Conservation (phyloP, 2,888 invertebrate genomes). For the Hypolimnas misippus region DNA sequence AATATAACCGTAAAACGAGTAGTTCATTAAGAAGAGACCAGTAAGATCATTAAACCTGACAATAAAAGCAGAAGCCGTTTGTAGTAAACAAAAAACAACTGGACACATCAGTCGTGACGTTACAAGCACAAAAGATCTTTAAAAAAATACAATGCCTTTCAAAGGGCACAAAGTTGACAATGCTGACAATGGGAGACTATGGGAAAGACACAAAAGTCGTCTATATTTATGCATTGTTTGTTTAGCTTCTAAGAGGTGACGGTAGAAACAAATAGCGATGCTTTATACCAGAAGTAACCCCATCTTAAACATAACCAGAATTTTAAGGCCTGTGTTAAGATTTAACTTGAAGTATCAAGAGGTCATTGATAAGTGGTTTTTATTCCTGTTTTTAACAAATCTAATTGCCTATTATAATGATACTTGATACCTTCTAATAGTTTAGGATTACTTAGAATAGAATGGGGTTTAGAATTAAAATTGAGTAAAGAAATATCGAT, state of each 20-base stretch:
- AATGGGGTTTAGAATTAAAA: not conserved
- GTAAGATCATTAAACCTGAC: conserved; percentile 37
- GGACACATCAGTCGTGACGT: conserved; percentile 62
- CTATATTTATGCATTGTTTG: conserved; percentile 79
- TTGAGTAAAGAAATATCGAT: not conserved
- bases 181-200: conserved; percentile 69
- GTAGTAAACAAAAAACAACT: conserved; percentile 52
- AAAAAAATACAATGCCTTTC: conserved; percentile 63
- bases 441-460: conserved; percentile 32
- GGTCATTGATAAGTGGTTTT: conserved; percentile 48
- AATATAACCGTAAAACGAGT: conserved; percentile 13
- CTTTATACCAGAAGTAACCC: conserved; percentile 63
- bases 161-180: conserved; percentile 74
- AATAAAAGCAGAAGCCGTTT: conserved; percentile 41
- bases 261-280: conserved; percentile 77
- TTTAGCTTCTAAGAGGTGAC: conserved; percentile 76
- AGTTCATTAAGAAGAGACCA: conserved; percentile 39
- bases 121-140: conserved; percentile 50
- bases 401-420: conserved; percentile 82
- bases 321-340: conserved; percentile 36
- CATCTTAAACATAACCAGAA: conserved; percentile 54
- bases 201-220: conserved; percentile 72
- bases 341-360: conserved; percentile 33
- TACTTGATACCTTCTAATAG: conserved; percentile 66
- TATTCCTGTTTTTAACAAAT: conserved; percentile 63